Evolutionary conservation across 2,797 vertebrate species (phyloP).

Genomic region (Centroberyx gerrardi): DNA sequence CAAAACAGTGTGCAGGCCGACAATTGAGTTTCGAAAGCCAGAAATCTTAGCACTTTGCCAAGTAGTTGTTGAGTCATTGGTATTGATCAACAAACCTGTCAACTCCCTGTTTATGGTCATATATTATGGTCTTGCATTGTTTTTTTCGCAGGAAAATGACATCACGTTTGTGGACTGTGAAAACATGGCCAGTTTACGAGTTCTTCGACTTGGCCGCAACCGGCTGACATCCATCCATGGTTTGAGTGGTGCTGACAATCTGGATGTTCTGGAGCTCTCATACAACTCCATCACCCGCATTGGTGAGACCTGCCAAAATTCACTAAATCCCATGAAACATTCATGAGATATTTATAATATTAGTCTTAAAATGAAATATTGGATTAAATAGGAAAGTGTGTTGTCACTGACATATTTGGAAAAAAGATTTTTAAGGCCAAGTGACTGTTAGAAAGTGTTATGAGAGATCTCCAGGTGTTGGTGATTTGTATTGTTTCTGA

Average conservation of each 20-base stretch:
- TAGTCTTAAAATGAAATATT: neutral
- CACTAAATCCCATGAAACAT: neutral
- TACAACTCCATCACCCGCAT: conserved; percentile 93
- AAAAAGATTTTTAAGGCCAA: neutral
- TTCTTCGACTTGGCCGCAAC: conserved; percentile 90
- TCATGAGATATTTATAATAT: neutral
- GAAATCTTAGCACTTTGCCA: too few species aligned
- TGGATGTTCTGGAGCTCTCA: conserved; percentile 91
- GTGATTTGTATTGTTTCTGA: too few species aligned
- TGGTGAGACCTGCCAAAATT: conserved; percentile 82
- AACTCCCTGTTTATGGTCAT: too few species aligned
- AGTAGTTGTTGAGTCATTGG: too few species aligned
- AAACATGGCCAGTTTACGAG: conserved; percentile 86
- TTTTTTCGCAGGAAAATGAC: conserved; percentile 88
- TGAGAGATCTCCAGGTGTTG: too few species aligned
- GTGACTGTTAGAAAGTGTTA: too few species aligned
- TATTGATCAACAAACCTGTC: too few species aligned
- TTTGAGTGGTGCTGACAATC: conserved; percentile 87
- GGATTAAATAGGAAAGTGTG: neutral
- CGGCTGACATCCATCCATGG: conserved; percentile 91
- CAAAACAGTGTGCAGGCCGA: too few species aligned
- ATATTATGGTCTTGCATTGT: neutral
- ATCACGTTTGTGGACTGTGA: conserved; percentile 90
- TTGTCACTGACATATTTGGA: neutral
- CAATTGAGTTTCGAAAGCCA: too few species aligned